Base-by-base conservation (phyloP, 2,113 vertebrate genomes). In the Nyctibius bracteatus region DNA sequence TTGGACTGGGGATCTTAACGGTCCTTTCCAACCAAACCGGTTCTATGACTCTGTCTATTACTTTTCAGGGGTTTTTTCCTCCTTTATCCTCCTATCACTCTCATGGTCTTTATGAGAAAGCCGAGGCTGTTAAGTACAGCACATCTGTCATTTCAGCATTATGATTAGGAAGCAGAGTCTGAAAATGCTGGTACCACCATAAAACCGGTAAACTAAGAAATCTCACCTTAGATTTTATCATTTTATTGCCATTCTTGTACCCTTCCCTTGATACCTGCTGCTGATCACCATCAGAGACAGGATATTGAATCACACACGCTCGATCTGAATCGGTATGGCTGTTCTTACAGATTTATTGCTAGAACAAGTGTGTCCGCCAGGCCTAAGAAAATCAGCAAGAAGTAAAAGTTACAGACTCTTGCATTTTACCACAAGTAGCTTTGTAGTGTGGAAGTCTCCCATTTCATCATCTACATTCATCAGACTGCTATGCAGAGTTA, bases 331-430 rank as follows among this genome's bases (percentile, higher is more conserved):
- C 19, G 1, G 57, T 51, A 85, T 3, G 13, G 81, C 70, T 91
- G 57, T 63, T 91, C 74, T 77, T 73, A 77, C 62, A 87, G 81
- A 84, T 62, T 89, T 92, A 84, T 52, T 92, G 89, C 78, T 92
- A 35, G 71, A 93, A 70, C 77, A 59, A 91, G 30, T 24, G 20
- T 37, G 79, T 82, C 87, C 59, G 31, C 27, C 74, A 90, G 63
- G 47, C 47, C 73, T 25, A 51, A 82, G 86, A 78, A 92, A 91
- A 91, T 20, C 78, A 61, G 31, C 58, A 47, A 79, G 59, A 92
- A 85, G 47, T 21, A 35, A 78, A 78, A 91, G 58, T 49, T 78
- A 81, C 12, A 81, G 57, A 81, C n/a, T 72, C 46, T 9, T 44
- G 31, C 21, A 44, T 39, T 84, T 75, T 62, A 41, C 46, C 31